Percentiles rank a stretch among this genome's conserved stretches.
These are phyloP conservation scores for Rhynchomys soricoides DNA, from an alignment of 2,113 vertebrate species.

Conservation along the genomic window DNA sequence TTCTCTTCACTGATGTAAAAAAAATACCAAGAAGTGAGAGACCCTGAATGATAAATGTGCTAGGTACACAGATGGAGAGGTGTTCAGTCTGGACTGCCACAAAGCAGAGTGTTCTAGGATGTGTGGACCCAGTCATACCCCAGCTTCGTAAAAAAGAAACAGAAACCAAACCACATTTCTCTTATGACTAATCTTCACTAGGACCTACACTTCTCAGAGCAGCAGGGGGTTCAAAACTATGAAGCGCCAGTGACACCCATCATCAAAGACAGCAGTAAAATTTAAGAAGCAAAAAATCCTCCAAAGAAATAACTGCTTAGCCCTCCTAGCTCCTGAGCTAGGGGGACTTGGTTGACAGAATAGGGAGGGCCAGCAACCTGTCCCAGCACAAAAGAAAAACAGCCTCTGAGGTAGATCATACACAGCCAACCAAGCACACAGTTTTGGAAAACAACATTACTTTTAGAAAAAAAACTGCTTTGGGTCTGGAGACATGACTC, in stretches of 20 bases:
- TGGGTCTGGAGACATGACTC: conserved; percentile 63
- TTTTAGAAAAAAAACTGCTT: conserved; percentile 89
- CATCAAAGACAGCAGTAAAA: conserved; percentile 91
- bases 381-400: conserved; percentile 82
- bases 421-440: background rate
- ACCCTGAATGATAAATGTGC: conserved; percentile 84
- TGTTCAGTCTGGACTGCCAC: conserved; percentile 88
- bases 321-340: conserved; percentile 97
- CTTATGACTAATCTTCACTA: conserved; percentile 90
- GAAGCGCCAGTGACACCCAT: conserved; percentile 93
- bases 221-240: conserved; percentile 94
- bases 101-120: conserved; percentile 91
- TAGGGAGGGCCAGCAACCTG: conserved; percentile 98
- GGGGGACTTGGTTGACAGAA: conserved; percentile 96
- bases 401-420: background rate
- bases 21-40: conserved; percentile 90
- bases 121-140: conserved; percentile 93
- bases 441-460: conserved; percentile 84
- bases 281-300: conserved; percentile 91
- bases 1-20: conserved; percentile 89
- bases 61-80: conserved; percentile 87
- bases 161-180: conserved; percentile 86
- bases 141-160: conserved; percentile 83
- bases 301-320: conserved; percentile 92
- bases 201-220: conserved; percentile 92